Conservation (phyloP, 2,888 invertebrate genomes). For the Drosophila acutilabella region DNA sequence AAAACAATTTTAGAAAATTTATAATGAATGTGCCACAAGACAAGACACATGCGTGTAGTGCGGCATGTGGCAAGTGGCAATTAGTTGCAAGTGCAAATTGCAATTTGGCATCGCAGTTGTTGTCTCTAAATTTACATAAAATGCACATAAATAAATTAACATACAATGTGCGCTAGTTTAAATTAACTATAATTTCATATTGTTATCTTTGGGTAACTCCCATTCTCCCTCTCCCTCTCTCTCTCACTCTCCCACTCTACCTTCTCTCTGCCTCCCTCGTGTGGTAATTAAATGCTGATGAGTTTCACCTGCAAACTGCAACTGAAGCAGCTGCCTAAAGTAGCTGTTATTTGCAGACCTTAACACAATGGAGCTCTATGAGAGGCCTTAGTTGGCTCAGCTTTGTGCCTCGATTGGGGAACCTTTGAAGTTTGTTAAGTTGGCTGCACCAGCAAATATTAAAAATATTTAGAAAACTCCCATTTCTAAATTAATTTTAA, state of each 20-base stretch:
- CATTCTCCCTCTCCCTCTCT: neutral
- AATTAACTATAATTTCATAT: conserved; percentile 64
- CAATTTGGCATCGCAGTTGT: conserved; percentile 1
- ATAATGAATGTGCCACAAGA: conserved; percentile 28
- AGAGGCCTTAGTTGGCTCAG: too few relatives aligned
- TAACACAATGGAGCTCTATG: conserved; percentile 8
- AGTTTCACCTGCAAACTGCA: conserved; percentile 38
- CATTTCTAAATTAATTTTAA: too few relatives aligned
- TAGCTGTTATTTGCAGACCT: conserved; percentile 30
- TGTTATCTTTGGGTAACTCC: conserved; percentile 23
- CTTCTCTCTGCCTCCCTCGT: neutral
- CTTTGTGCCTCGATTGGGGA: too few relatives aligned
- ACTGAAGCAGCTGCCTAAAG: conserved; percentile 36
- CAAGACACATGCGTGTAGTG: neutral
- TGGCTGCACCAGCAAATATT: conserved; percentile 30
- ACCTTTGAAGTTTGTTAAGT: too few relatives aligned
- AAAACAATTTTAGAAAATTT: neutral
- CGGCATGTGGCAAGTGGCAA: conserved; percentile 22
- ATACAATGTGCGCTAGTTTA: conserved; percentile 62
- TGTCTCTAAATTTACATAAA: conserved; percentile 66
- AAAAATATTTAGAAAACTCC: too few relatives aligned
- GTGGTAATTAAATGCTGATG: conserved; percentile 62
- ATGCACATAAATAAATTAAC: conserved; percentile 61
- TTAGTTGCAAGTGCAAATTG: conserved; percentile 47
- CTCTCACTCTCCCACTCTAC: neutral